A percentile compares a stretch with the other conserved stretches of the same genome.
These are phyloP conservation scores for Pharmacophagus antenor DNA, from an alignment of 2,888 invertebrate genomes.

Conservation along the genomic window DNA sequence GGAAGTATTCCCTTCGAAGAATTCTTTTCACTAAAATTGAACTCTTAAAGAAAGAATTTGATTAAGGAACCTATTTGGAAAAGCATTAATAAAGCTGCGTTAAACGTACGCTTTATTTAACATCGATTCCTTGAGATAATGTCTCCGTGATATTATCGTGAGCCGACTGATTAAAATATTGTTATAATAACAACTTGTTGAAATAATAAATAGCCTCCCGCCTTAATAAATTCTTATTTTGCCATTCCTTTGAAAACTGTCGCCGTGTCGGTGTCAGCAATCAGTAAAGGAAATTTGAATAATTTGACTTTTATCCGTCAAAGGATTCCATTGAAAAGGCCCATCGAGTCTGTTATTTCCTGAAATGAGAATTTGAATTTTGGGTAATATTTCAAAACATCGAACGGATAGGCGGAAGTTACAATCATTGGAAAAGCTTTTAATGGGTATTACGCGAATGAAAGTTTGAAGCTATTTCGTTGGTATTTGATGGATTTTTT, in stretches of 20 bases:
- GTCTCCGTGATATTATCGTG: constrained; percentile 6
- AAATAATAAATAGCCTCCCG: constrained; percentile 40
- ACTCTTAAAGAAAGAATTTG: constrained; percentile 31
- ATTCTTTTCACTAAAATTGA: constrained; percentile 28
- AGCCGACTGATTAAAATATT: constrained; percentile 24
- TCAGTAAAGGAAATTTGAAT: constrained; percentile 43
- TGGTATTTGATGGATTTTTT: constrained; percentile 18
- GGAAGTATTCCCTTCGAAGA: constrained; percentile 21
- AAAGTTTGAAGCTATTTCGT: constrained; percentile 15
- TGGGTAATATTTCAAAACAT: constrained; percentile 32
- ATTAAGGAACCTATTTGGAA: constrained; percentile 31
- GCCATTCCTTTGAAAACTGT: constrained; percentile 40
- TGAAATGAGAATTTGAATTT: constrained; percentile 41
- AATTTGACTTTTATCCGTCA: constrained; percentile 45
- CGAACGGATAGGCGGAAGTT: constrained; percentile 28
- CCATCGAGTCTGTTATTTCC: constrained; percentile 39
- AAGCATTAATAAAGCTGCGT: constrained; percentile 29
- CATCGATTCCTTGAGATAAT: constrained; percentile 20
- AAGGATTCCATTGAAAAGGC: constrained; percentile 43
- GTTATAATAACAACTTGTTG: constrained; percentile 38
- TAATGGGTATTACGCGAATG: constrained; percentile 25
- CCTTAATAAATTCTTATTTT: constrained; percentile 42
- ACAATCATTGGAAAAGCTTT: constrained; percentile 30
- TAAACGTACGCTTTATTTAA: constrained; percentile 27
- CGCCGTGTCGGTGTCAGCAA: constrained; percentile 42